phyloP scores from a whole-genome alignment of 2,113 vertebrate genomes.

The Platichthys flesus region DNA sequence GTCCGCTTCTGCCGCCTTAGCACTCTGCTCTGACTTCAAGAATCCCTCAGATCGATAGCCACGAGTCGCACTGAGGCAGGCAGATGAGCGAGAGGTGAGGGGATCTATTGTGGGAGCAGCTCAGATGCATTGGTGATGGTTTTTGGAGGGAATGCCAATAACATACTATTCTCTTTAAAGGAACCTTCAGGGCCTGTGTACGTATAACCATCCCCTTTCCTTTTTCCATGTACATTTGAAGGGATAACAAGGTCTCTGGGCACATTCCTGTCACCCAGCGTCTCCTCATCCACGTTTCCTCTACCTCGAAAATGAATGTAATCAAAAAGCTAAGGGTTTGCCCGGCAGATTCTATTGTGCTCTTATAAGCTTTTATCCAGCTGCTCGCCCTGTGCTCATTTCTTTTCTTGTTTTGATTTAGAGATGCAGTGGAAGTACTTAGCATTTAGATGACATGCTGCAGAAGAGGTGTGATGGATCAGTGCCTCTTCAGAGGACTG shows the following conservation, averaged over 20 bases:
- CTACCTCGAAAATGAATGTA: slow-evolving; percentile 65
- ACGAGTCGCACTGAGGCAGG: slow-evolving; percentile 37
- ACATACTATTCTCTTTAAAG: slow-evolving; percentile 38
- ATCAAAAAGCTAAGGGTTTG: slow-evolving; percentile 74
- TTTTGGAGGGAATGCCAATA: slow-evolving; percentile 44
- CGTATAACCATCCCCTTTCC: slow-evolving; percentile 30
- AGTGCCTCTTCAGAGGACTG: slow-evolving; percentile 69
- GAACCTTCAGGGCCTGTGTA: slow-evolving; percentile 12
- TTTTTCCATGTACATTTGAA: slow-evolving; percentile 28
- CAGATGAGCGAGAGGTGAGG: neutral
- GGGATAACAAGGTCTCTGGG: slow-evolving; percentile 50
- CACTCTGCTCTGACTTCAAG: slow-evolving; percentile 69
- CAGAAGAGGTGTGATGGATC: slow-evolving; percentile 80
- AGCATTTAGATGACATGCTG: slow-evolving; percentile 87
- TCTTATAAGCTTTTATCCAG: slow-evolving; percentile 70
- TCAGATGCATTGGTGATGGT: slow-evolving; percentile 24
- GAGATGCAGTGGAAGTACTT: slow-evolving; percentile 82
- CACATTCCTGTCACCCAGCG: slow-evolving; percentile 38
- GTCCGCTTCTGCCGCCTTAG: slow-evolving; percentile 72
- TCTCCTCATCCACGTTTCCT: slow-evolving; percentile 43
- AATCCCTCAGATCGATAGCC: slow-evolving; percentile 72
- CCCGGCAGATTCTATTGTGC: slow-evolving; percentile 71
- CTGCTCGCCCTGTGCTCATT: slow-evolving; percentile 53
- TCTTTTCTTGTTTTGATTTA: slow-evolving; percentile 82
- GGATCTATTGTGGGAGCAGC: slow-evolving; percentile 12